Evolutionary conservation across 2,797 vertebrate genomes (phyloP).

Genomic region (Enteromius thamalakanensis): DNA sequence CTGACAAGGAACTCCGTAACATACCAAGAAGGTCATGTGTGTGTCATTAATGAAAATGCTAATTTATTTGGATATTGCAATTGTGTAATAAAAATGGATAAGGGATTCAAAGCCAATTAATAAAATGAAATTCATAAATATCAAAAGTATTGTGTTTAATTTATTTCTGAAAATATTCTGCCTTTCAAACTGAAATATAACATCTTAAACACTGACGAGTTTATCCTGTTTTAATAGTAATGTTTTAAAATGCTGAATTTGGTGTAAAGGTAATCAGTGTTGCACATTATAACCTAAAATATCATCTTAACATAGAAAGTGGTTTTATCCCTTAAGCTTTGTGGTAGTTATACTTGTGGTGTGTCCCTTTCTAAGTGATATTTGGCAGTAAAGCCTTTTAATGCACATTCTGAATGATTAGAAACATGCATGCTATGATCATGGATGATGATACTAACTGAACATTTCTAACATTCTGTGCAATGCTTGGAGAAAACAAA

Average conservation of each 20-base stretch:
- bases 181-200: conserved; percentile 17
- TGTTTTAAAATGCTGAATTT: neutral
- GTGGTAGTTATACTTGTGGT: conserved; percentile 10
- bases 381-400: conserved; percentile 62
- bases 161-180: conserved; percentile 60
- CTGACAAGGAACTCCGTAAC: conserved; percentile 43
- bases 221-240: conserved; percentile 3
- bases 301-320: neutral
- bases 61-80: conserved; percentile 61
- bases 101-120: conserved; percentile 58
- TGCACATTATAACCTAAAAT: neutral
- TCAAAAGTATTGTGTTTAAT: conserved; percentile 70
- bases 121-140: conserved; percentile 59
- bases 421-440: conserved; percentile 12
- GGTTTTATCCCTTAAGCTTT: conserved; percentile 1
- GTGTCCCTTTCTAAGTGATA: conserved; percentile 62
- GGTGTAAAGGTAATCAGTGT: neutral
- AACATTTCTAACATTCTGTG: neutral
- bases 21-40: conserved; percentile 40
- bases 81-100: conserved; percentile 60
- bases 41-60: conserved; percentile 67
- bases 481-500: too few relatives aligned
- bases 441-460: neutral
- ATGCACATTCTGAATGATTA: neutral
- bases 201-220: neutral